Conservation (phyloP, 2,888 invertebrate genomes). For the Cataglyphis altisquamis region DNA sequence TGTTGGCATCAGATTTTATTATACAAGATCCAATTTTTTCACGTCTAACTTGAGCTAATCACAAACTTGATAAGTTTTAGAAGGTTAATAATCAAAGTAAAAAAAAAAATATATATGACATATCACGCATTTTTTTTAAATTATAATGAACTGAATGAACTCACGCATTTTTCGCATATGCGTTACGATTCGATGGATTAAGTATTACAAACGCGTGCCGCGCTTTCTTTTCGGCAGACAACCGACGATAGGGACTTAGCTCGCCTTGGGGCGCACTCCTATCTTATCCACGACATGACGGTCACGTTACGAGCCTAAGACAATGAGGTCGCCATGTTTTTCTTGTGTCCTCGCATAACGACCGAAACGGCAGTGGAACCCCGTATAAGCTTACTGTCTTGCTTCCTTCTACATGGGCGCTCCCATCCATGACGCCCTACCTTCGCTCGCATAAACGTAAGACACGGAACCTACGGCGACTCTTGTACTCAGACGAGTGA, state of each 20-base stretch:
- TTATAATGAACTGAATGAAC: background rate
- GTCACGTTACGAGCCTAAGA: slow-evolving; percentile 71
- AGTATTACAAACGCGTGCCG: background rate
- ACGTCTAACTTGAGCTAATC: background rate
- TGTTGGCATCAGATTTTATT: background rate
- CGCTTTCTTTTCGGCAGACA: slow-evolving; percentile 28
- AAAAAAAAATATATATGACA: background rate
- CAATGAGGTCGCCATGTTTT: slow-evolving; percentile 84
- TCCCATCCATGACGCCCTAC: slow-evolving; percentile 85
- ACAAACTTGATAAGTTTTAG: background rate
- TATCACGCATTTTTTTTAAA: background rate
- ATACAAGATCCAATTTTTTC: background rate
- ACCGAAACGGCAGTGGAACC: slow-evolving; percentile 80
- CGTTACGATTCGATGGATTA: background rate
- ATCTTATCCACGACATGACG: slow-evolving; percentile 76
- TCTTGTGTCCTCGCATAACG: slow-evolving; percentile 81
- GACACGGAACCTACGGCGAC: slow-evolving; percentile 64
- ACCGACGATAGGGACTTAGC: slow-evolving; percentile 58
- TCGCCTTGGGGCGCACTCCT: slow-evolving; percentile 63
- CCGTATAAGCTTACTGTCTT: slow-evolving; percentile 79
- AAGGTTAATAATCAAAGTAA: slow-evolving; percentile 3
- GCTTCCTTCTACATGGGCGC: slow-evolving; percentile 80
- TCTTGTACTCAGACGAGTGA: slow-evolving; percentile 60
- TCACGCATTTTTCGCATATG: background rate
- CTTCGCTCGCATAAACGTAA: slow-evolving; percentile 81